Conservation (phyloP, 1,140 invertebrate species). For the Caenorhabditis inopinata region DNA sequence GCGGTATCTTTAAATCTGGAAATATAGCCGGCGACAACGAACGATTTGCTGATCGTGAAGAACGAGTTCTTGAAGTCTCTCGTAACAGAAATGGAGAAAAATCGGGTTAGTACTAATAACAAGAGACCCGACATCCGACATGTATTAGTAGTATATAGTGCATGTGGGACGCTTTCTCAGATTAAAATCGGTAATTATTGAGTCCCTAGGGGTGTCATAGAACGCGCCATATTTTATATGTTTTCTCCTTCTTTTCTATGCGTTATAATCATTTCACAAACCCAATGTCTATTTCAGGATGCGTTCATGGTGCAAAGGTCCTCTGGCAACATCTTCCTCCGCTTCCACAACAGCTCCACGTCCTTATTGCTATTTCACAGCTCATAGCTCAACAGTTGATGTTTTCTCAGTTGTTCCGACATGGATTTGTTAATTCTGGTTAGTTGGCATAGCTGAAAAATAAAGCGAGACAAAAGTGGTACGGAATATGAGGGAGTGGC, state of each 20-base stretch:
- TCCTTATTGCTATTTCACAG: conserved; percentile 59
- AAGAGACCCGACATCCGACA: too few species aligned
- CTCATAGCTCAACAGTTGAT: conserved; percentile 66
- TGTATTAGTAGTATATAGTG: too few species aligned
- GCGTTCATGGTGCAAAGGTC: conserved; percentile 47
- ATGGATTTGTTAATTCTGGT: conserved; percentile 66
- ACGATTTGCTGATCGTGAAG: conserved; percentile 53
- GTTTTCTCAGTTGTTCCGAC: conserved; percentile 63
- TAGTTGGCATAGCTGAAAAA: conserved; percentile 14
- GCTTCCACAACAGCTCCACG: conserved; percentile 59
- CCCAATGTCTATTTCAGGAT: too few species aligned
- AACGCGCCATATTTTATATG: conserved; percentile 38
- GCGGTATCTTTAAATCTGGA: conserved; percentile 60
- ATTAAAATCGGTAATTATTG: conserved; percentile 46
- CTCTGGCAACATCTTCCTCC: conserved; percentile 62
- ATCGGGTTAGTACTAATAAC: conserved; percentile 13
- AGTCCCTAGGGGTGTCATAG: conserved; percentile 28
- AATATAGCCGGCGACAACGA: conserved; percentile 65
- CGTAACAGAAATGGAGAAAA: conserved; percentile 35
- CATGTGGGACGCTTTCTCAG: not conserved
- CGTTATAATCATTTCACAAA: too few species aligned
- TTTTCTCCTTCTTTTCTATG: not conserved
- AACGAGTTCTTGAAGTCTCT: conserved; percentile 54
- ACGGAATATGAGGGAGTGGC: conserved; percentile 21
- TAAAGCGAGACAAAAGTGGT: not conserved